Base-by-base conservation (phyloP, 64 coral and sea anemone genomes). In the Montipora capricornis region DNA sequence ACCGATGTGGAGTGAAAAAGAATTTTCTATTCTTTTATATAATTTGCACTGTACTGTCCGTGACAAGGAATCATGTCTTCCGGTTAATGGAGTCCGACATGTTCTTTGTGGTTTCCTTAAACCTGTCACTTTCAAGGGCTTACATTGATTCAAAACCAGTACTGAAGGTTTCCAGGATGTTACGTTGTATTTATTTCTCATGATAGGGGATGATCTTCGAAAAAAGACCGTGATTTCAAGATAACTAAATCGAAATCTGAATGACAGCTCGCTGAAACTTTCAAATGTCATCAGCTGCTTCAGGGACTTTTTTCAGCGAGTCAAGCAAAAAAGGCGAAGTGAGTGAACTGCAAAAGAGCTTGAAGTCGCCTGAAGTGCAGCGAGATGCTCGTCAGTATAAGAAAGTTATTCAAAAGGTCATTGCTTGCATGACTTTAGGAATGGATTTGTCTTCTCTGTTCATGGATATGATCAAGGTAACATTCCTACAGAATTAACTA, bases 381-480 rank as follows among this genome's bases (percentile, higher is more conserved):
- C 61, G 89, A 17, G 80, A 99, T 78, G 86, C 89, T 61, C 26
- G 20, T 71, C 81, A 95, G 44, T 94, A 94, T 86, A 96, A 87
- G 80, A 91, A 94, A 47, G 89, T 96, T 22, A 81, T 99, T 19
- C 95, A 96, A 76, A 93, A 92, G 78, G 98, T 96, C 6, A 95
- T 99, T n/a, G 89, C 89, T 19, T 99, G 92, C 59, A 99, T 99
- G 98, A 99, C 98, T 6, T 49, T 82, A 55, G 98, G 98, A 3
- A 99, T 99, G 91, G 95, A 99, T 26, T 84, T 99, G 80, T 96
- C 98, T 4, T 94, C 89, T 8, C 53, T 99, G 22, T 99, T 99
- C 71, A 96, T 91, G 66, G 91, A 94, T 67, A 99, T 99, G 89
- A 96, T 99, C 15, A 99, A 99, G 92, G 98, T 99, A 92, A 46